These are phyloP conservation scores for Momotus momota DNA, from an alignment of 2,797 vertebrate species.

Conservation along the genomic window DNA sequence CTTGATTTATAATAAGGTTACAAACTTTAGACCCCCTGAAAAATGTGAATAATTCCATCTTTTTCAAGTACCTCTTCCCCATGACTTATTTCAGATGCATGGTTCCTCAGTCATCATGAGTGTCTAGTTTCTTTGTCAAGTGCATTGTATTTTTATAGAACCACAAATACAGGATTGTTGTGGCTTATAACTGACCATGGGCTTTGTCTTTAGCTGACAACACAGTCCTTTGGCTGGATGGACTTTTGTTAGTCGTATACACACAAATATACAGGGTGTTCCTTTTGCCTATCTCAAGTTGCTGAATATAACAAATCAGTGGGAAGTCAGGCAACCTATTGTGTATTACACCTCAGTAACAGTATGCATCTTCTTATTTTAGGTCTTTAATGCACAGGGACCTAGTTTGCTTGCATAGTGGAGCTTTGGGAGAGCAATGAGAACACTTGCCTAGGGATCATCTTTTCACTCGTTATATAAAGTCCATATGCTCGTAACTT, in stretches of 20 bases:
- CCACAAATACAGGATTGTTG: neutral
- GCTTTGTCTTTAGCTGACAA: neutral
- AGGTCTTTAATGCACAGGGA: neutral
- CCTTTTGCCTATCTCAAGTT: neutral
- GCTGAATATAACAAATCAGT: neutral
- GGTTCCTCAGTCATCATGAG: neutral
- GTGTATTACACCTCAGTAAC: neutral
- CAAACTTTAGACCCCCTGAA: neutral
- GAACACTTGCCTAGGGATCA: neutral
- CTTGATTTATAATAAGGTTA: neutral
- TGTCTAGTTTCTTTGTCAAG: neutral
- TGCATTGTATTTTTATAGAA: neutral
- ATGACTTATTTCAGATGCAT: neutral
- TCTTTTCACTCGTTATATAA: neutral
- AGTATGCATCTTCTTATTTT: neutral
- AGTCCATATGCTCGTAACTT: accelerated
- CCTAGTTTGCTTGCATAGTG: neutral
- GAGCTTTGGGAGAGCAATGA: neutral
- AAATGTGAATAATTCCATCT: neutral
- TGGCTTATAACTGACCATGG: neutral
- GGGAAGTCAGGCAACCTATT: neutral
- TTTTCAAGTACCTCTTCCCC: neutral
- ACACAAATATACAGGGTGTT: neutral
- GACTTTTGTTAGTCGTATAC: neutral
- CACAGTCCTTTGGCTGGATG: neutral